Evolutionary conservation across 2,113 vertebrate genomes (phyloP), one percentile per base, ranked within the genome.

Genomic region (Ranitomeya variabilis): DNA sequence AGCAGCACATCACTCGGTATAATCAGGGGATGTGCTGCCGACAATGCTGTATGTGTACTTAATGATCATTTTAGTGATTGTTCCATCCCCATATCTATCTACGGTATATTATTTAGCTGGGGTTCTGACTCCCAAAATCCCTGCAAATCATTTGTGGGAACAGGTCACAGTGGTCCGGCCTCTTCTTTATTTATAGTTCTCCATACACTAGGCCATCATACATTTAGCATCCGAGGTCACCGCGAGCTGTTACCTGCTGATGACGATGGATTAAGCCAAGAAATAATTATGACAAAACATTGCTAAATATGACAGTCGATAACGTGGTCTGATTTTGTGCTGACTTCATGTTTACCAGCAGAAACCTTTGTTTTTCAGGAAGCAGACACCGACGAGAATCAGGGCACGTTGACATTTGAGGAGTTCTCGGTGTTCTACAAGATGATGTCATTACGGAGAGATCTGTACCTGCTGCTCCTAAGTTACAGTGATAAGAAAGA

Each of bases 391-490:
- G 98, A 99, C 89, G 97, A 99, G 88, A 97, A 99, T 83, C 98
- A 98, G 91, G 98, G 98, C 80, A 97, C 97, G 0, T 89, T 99
- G 87, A 98, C 97, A 0, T 99, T 99, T 74, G 97, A 99, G 85
- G 98, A 99, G 76, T 99, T 99, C 92, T 96, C 96, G 0, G 97
- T 99, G 81, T 99, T 99, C 92, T 99, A 99, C 93, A 98, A 96
- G 94, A 99, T 99, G 98, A 99, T 99, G 97, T 99, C 98, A 5
- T 91, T 98, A 87, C 94, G 98, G 16, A 94, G 98, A 18, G 98
- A 99, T 77, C 95, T 99, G 62, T 99, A 97, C 93, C 92, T 99
- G 66, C 76, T 99, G 90, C 96, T 99, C 83, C 92, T 99, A 90
- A 97, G 94, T 88, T 98, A 97, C 93, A 99, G 98, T 18, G 96